Base-by-base conservation (phyloP, 2,888 invertebrate genomes). In the Spodoptera exigua region DNA sequence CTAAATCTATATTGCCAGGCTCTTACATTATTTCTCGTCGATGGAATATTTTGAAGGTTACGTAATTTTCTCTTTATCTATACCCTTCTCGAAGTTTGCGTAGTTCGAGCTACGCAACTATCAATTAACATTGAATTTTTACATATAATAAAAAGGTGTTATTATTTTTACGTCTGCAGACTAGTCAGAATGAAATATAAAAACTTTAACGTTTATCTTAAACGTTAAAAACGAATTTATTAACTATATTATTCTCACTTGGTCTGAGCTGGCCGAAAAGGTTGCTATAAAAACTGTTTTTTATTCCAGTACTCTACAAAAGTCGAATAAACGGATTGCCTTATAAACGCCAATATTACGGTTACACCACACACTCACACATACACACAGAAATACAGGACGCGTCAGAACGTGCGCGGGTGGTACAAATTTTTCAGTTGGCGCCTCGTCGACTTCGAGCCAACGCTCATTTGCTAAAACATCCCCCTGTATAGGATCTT, bases 381-480 rank as follows among this genome's bases (percentile, higher is more conserved):
- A 44, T 32, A 40, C 14, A 47, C 34, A 7, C 46, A 45, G 32
- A 45, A 5, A 12, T 41, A 18, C 18, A 27, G 43, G 36, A 7
- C 53, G 48, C 64, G 61, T 66, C 62, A 72, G 68, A 74, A 64
- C 60, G 79, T 78, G 74, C 76, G 72, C 73, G 53, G 17, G 69
- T 76, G 70, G 76, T 79, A 78, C 83, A 77, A 84, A 85, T 86
- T 83, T 85, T 85, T 84, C 85, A 84, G 79, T 76, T 75, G 80
- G 83, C 83, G 83, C 83, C 85, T 79, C 71, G 77, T 80, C 80
- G 85, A 82, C 85, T 86, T 86, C 74, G 74, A 80, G 79, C 79
- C 84, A 83, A 79, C 83, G 79, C 87, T 92, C 92, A 91, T 92
- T 92, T 91, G 89, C 90, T 91, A 91, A 91, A 90, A 91, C 88